Percentiles rank a stretch among this genome's conserved stretches.
phyloP scores from a whole-genome alignment of 2,888 invertebrate species.

The Conchocele bisecta region DNA sequence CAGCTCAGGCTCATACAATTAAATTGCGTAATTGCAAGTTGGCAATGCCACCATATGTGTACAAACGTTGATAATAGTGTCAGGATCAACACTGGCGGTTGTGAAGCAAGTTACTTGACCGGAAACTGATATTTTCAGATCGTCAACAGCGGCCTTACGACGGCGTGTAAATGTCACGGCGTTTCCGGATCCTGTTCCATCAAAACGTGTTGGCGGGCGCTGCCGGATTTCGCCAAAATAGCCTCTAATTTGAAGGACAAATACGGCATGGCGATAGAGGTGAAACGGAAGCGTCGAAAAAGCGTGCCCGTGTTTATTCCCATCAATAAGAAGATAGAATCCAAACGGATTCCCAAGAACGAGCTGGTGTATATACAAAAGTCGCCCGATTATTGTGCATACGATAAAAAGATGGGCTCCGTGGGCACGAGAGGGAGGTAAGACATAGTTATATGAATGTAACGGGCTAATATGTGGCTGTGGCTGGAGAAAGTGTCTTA shows the following conservation, averaged over 20 bases:
- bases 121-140: slow-evolving; percentile 84
- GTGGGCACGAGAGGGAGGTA: slow-evolving; percentile 91
- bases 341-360: slow-evolving; percentile 84
- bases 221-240: slow-evolving; percentile 85
- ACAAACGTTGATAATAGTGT: too few relatives aligned
- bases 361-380: slow-evolving; percentile 90
- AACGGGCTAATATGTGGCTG: too few relatives aligned
- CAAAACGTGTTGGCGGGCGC: slow-evolving; percentile 91
- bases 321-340: slow-evolving; percentile 78
- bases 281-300: slow-evolving; percentile 67
- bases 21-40: too few relatives aligned
- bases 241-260: slow-evolving; percentile 85
- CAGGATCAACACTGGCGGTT: too few relatives aligned
- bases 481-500: too few relatives aligned
- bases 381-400: slow-evolving; percentile 92
- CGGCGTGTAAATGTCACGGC: slow-evolving; percentile 92
- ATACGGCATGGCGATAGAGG: slow-evolving; percentile 84
- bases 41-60: too few relatives aligned
- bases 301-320: slow-evolving; percentile 78
- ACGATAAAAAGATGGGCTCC: slow-evolving; percentile 89
- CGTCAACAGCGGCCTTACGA: slow-evolving; percentile 86
- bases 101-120: too few relatives aligned
- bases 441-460: slow-evolving; percentile 58
- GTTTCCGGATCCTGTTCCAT: slow-evolving; percentile 92
- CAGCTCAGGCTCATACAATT: too few relatives aligned